Conservation (phyloP, 2,113 vertebrate genomes). For the Corythaixoides concolor region DNA sequence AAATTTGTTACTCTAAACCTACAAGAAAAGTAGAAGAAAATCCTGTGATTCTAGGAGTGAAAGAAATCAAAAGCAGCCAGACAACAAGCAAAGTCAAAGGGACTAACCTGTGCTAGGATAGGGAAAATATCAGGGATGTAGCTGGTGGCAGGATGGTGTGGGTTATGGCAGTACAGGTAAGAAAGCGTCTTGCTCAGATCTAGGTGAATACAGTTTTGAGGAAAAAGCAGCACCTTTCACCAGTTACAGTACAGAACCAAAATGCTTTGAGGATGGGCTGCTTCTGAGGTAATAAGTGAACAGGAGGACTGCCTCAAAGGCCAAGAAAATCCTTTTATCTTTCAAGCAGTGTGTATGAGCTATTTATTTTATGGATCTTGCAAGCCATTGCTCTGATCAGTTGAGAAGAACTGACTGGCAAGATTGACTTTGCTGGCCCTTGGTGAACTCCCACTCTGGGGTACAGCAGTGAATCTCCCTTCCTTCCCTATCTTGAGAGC, state of each 20-base stretch:
- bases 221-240: background rate
- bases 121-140: background rate
- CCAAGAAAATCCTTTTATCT: background rate
- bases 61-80: background rate
- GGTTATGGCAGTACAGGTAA: background rate
- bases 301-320: background rate
- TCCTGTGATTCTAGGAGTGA: background rate
- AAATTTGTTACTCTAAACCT: background rate
- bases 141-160: background rate
- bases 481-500: background rate
- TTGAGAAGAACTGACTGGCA: background rate
- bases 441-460: constrained; percentile 4
- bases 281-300: background rate
- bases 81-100: background rate
- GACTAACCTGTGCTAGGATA: background rate
- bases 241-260: background rate
- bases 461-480: background rate
- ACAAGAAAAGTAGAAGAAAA: background rate
- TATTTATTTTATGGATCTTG: constrained; percentile 14
- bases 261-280: background rate
- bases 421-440: constrained; percentile 7
- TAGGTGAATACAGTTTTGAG: background rate
- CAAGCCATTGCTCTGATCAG: background rate
- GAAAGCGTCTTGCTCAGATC: background rate
- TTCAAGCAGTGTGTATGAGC: background rate